Conservation (phyloP, 2,888 invertebrate genomes). For the Euplexia lucipara region DNA sequence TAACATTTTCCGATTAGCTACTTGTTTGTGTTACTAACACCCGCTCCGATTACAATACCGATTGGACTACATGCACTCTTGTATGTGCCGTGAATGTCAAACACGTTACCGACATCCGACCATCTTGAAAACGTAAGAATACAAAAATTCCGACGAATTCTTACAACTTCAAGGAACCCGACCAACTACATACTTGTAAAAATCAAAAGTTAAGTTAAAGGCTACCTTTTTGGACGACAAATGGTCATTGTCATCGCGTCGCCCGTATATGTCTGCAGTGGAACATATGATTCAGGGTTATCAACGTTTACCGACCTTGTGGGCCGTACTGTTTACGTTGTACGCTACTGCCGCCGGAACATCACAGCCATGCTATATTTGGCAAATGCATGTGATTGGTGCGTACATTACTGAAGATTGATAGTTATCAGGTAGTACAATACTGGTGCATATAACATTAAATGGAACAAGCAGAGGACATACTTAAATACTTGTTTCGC, state of each 20-base stretch:
- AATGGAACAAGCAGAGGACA: constrained; percentile 17
- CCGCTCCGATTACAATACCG: constrained; percentile 13
- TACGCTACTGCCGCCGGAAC: constrained; percentile 59
- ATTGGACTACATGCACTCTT: not conserved
- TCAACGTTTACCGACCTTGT: constrained; percentile 63
- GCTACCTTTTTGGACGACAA: constrained; percentile 33
- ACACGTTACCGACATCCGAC: constrained; percentile 1
- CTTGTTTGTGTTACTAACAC: constrained; percentile 7
- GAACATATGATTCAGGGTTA: constrained; percentile 63
- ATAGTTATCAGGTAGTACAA: constrained; percentile 19
- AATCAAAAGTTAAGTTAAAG: constrained; percentile 10
- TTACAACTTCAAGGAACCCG: constrained; percentile 13
- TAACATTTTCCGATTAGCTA: constrained; percentile 18
- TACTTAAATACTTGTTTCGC: constrained; percentile 35
- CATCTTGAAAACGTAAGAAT: constrained; percentile 14
- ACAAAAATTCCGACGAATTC: constrained; percentile 7
- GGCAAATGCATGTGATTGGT: constrained; percentile 39
- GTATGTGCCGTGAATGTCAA: constrained; percentile 1
- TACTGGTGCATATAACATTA: constrained; percentile 16
- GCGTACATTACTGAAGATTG: constrained; percentile 36
- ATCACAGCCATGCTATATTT: constrained; percentile 50
- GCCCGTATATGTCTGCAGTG: constrained; percentile 36
- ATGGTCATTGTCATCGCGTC: constrained; percentile 44
- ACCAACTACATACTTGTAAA: not conserved
- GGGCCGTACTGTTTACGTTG: constrained; percentile 49